Conservation (phyloP, 2,888 invertebrate genomes). For the Dysmachus trigonus region DNA sequence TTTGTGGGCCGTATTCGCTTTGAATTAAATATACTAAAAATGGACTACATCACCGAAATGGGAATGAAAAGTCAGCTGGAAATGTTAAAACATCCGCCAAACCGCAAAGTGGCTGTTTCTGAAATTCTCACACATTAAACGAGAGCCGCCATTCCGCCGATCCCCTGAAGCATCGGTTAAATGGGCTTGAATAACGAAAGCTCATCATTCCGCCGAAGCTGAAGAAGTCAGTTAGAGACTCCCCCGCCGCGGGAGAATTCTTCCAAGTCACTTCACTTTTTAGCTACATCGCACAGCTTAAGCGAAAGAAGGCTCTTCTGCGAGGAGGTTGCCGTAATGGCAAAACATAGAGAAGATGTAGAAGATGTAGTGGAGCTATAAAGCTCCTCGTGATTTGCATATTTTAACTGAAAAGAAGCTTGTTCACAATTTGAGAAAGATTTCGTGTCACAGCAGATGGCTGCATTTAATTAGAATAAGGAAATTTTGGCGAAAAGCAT, state of each 20-base stretch:
- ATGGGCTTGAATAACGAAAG: not conserved
- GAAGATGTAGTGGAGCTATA: constrained; percentile 32
- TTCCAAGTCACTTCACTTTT: not conserved
- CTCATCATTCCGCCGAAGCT: not conserved
- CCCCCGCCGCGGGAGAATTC: not conserved
- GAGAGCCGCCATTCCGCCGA: not conserved
- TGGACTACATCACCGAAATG: not conserved
- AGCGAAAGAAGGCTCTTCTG: not conserved
- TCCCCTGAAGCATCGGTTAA: not conserved
- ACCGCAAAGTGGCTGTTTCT: not conserved
- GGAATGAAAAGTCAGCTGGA: not conserved
- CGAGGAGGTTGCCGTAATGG: not conserved
- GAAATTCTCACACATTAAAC: not conserved
- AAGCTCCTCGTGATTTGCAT: constrained; percentile 37
- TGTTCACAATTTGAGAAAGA: constrained; percentile 40
- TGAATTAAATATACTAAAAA: not conserved
- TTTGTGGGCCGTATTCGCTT: no score
- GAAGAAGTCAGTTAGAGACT: not conserved
- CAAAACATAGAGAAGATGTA: constrained; percentile 6
- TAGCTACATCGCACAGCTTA: constrained; percentile 16
- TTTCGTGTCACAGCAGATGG: constrained; percentile 41
- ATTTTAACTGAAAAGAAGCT: constrained; percentile 38
- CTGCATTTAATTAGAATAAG: constrained; percentile 41
- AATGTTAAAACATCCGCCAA: not conserved
- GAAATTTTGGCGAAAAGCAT: not conserved